These are phyloP conservation scores for Thalassoma bifasciatum DNA, from an alignment of 2,113 vertebrate genomes.

Conservation along the genomic window DNA sequence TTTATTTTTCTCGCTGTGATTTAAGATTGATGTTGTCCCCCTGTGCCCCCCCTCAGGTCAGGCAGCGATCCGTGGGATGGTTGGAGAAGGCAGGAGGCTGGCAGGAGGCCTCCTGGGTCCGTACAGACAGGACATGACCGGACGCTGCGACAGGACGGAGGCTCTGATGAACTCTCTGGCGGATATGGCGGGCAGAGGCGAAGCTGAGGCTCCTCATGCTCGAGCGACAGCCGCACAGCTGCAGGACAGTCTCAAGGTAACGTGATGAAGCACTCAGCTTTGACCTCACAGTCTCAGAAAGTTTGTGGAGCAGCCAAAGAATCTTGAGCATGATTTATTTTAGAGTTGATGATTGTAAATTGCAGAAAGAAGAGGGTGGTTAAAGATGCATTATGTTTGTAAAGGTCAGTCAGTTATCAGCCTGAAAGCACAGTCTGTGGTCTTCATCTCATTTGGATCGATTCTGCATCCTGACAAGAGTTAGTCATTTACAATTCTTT, in stretches of 20 bases:
- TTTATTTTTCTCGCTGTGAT: conserved; percentile 1
- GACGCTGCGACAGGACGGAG: conserved; percentile 93
- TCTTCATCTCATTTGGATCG: too few relatives aligned
- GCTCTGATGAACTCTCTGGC: conserved; percentile 90
- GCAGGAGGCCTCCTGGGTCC: conserved; percentile 94
- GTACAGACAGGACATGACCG: conserved; percentile 93
- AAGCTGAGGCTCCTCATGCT: conserved; percentile 93
- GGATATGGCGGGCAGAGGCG: conserved; percentile 91
- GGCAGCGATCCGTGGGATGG: conserved; percentile 95
- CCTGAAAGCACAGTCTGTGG: too few relatives aligned
- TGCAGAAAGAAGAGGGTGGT: too few relatives aligned
- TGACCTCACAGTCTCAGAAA: too few relatives aligned
- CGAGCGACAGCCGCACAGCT: conserved; percentile 91
- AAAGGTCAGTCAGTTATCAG: too few relatives aligned
- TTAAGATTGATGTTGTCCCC: conserved; percentile 6
- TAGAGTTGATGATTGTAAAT: too few relatives aligned
- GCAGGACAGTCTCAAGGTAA: conserved; percentile 94
- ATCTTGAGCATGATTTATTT: too few relatives aligned
- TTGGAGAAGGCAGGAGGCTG: conserved; percentile 93
- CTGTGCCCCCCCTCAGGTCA: conserved; percentile 84
- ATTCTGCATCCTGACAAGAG: too few relatives aligned
- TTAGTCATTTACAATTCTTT: too few relatives aligned
- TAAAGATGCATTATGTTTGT: too few relatives aligned
- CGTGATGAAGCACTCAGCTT: too few relatives aligned
- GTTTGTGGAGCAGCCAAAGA: too few relatives aligned